A percentile compares a stretch with the other conserved stretches of the same genome.
phyloP scores from a whole-genome alignment of 1,140 invertebrate species.

The Leptinotarsa undecemlineata region DNA sequence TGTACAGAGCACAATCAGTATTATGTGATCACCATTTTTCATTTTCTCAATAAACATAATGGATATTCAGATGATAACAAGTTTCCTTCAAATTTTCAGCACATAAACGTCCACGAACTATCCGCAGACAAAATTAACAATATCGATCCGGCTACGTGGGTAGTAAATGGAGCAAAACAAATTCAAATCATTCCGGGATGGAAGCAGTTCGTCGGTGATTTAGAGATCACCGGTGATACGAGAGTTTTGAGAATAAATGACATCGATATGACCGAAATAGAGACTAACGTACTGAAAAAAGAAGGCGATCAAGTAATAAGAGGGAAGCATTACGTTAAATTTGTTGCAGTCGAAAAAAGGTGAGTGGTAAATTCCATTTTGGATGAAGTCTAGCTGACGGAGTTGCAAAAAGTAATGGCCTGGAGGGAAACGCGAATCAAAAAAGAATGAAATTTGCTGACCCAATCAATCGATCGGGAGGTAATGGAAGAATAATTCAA shows the following conservation, averaged over 20 bases:
- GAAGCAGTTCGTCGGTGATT: slow-evolving; percentile 51
- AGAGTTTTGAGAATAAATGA: slow-evolving; percentile 43
- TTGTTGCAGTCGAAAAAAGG: slow-evolving; percentile 31
- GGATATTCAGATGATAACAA: not conserved
- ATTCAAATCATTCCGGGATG: slow-evolving; percentile 53
- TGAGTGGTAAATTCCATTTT: slow-evolving; percentile 27
- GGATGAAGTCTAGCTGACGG: not conserved
- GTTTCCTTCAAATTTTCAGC: slow-evolving; percentile 47
- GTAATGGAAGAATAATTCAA: too few species aligned
- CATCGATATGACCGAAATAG: slow-evolving; percentile 45
- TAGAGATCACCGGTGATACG: slow-evolving; percentile 47
- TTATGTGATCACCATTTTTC: too few species aligned
- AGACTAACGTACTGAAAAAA: slow-evolving; percentile 50
- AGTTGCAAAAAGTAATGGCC: too few species aligned
- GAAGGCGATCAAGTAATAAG: slow-evolving; percentile 54
- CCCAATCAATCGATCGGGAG: too few species aligned
- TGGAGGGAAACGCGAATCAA: too few species aligned
- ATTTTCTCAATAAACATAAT: too few species aligned
- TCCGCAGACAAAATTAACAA: slow-evolving; percentile 51
- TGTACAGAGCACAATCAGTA: too few species aligned
- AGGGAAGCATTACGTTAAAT: slow-evolving; percentile 43
- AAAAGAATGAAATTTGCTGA: too few species aligned
- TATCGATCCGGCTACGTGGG: slow-evolving; percentile 45
- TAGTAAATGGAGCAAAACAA: slow-evolving; percentile 49
- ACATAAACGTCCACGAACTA: slow-evolving; percentile 48